Evolutionary conservation across 2,888 invertebrate species (phyloP), one percentile per base, ranked within the genome.

Genomic region (Antheraea assamensis): DNA sequence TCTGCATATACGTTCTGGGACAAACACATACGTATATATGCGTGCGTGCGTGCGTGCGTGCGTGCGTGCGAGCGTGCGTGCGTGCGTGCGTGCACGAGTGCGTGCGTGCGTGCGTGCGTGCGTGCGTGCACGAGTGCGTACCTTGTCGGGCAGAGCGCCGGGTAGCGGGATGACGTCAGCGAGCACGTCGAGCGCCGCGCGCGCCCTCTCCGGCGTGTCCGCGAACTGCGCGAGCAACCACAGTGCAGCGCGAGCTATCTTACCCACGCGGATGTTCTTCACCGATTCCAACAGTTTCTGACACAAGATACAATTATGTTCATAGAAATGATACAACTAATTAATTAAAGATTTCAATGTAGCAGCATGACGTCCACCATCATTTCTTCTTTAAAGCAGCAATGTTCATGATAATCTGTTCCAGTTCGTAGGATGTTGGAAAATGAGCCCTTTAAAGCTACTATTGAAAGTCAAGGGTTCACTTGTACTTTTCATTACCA

Each of bases 201-300:
- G 95, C 61, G 99, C 98, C 78, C 98, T 97, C 30, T 96, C 95
- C 42, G 96, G 94, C 0, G 96, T 96, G 75, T 97, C 97, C 2
- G 99, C 98, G 90, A 99, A 99, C 91, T 99, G 99, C 8, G 99
- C 99, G 75, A 99, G 95, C 85, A 99, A 98, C 99, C 99, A 99
- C 74, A 99, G 95, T 1, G 99, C 98, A 0, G 98, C 97, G 76
- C 99, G 96, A 82, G 98, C 98, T 47, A 99, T 97, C 94, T 97
- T 98, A 5, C 98, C 97, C n/a, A 98, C 97, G 81, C 97, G 97
- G 81, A 99, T 98, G 76, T 97, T 96, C 0, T 97, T 96, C 85
- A 99, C 98, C 3, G 97, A 96, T 89, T 99, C 98, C 76, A 98
- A 87, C 0, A 98, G 93, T 92, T 95, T 95, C 95, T 95, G 79